Evolutionary conservation across 2,797 vertebrate species (phyloP).

Genomic region (Hybognathus amarus): DNA sequence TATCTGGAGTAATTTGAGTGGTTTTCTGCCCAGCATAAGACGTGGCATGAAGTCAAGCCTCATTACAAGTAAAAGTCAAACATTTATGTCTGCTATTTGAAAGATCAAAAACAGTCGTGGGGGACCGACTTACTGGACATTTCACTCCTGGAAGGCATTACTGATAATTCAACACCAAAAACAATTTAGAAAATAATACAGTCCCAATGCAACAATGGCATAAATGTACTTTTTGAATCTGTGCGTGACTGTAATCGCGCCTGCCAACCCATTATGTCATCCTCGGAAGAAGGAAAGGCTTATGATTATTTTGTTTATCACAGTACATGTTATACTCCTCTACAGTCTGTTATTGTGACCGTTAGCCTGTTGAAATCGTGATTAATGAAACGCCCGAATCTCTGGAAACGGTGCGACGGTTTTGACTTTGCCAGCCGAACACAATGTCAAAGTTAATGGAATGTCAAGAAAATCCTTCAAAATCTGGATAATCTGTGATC

Average conservation of each 20-base stretch:
- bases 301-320: constrained; percentile 33
- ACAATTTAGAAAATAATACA: background rate
- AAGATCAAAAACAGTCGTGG: constrained; percentile 33
- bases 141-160: constrained; percentile 32
- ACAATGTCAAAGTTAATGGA: constrained; percentile 43
- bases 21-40: constrained; percentile 58
- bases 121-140: constrained; percentile 14
- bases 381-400: background rate
- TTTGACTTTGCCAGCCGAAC: constrained; percentile 39
- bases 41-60: constrained; percentile 68
- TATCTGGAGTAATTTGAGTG: constrained; percentile 58
- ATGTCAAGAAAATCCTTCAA: constrained; percentile 46
- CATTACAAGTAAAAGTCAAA: constrained; percentile 48
- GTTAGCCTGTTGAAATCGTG: background rate
- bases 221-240: constrained; percentile 3
- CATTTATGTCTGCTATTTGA: constrained; percentile 39
- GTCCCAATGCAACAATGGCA: constrained; percentile 5
- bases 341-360: constrained; percentile 3
- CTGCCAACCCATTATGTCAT: constrained; percentile 8
- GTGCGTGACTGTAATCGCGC: constrained; percentile 14
- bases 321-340: constrained; percentile 21
- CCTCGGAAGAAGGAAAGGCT: background rate
- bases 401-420: background rate
- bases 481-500: constrained; percentile 45
- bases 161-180: constrained; percentile 11